phyloP scores from a whole-genome alignment of 2,888 invertebrate species.

The Fabriciana adippe region DNA sequence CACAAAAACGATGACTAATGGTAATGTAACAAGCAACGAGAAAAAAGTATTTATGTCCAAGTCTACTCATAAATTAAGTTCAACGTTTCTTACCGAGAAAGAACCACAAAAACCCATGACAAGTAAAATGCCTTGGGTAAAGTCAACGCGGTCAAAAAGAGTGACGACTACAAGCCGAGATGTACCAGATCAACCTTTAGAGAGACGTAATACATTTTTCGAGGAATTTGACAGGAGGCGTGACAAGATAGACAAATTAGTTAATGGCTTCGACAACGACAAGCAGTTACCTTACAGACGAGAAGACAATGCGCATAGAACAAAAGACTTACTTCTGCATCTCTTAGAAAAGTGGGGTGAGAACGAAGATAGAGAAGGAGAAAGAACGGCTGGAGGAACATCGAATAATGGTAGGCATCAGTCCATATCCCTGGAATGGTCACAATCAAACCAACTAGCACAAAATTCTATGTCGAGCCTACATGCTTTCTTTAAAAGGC shows the following conservation, averaged over 20 bases:
- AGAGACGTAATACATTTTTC: slow-evolving; percentile 80
- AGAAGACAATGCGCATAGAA: slow-evolving; percentile 84
- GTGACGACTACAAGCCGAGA: slow-evolving; percentile 87
- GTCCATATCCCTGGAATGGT: slow-evolving; percentile 90
- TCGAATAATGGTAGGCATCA: slow-evolving; percentile 81
- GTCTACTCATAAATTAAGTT: slow-evolving; percentile 68
- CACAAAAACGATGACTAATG: slow-evolving; percentile 65
- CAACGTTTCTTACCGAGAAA: slow-evolving; percentile 66
- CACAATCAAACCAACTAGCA: slow-evolving; percentile 87
- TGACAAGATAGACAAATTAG: slow-evolving; percentile 73
- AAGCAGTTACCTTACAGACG: slow-evolving; percentile 75
- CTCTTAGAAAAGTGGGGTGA: slow-evolving; percentile 90
- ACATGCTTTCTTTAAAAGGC: slow-evolving; percentile 89
- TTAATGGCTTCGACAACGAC: slow-evolving; percentile 69
- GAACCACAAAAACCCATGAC: slow-evolving; percentile 74
- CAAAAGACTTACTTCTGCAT: slow-evolving; percentile 89
- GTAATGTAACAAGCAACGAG: slow-evolving; percentile 59
- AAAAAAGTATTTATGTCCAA: slow-evolving; percentile 69
- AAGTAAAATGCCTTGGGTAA: slow-evolving; percentile 80
- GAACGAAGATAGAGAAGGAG: slow-evolving; percentile 71
- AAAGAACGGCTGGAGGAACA: slow-evolving; percentile 79
- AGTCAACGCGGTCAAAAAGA: slow-evolving; percentile 80
- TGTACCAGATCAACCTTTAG: slow-evolving; percentile 85
- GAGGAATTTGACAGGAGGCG: slow-evolving; percentile 74
- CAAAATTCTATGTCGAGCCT: slow-evolving; percentile 91